Base-by-base conservation (phyloP, 2,113 vertebrate genomes). In the Psilopsiagon aurifrons region DNA sequence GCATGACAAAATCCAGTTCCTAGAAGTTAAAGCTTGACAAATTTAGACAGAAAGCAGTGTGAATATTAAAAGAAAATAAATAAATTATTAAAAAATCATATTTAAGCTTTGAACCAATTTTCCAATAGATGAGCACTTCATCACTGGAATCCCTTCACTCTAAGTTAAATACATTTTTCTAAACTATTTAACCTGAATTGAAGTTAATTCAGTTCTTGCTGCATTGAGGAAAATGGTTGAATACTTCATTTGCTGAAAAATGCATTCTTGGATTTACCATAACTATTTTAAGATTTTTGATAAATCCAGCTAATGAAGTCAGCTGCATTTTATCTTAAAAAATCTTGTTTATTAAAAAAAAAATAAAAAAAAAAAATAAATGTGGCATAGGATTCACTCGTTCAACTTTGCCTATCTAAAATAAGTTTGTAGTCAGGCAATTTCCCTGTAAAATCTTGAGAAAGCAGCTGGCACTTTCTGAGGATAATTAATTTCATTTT, bases 201-300 rank as follows among this genome's bases (percentile, higher is more conserved):
- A 87, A 95, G 46, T 31, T 49, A 69, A 91, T 81, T 75, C 28
- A 7, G 33, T 78, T 86, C 31, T 70, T 91, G 14, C 6, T 78
- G 27, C 33, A 37, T 13, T 55, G 14, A 90, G 24, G 47, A 92
- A 78, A 78, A 75, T 39, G 8, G 52, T 17, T 47, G 16, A 88
- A 71, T 47, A 68, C 59, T 78, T 83, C 54, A 54, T 88, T 81
- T 78, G 35, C 60, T 81, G 64, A 94, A 92, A 94, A 90, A 77
- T 54, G 17, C 13, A 80, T 4, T 11, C 28, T 66, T 80, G 22
- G 18, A 39, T 35, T 54, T 23, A 20, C 54, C 15, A 25, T 54
- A 74, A 20, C 11, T 39, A 28, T 63, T 67, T 86, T 17, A 59
- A n/a, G 22, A 6, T 62, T 67, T 77, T 83, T 88, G 9, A 52